Percentiles rank a stretch among this genome's conserved stretches.
phyloP scores from a whole-genome alignment of 2,888 invertebrate species.

The Steromphala cineraria region DNA sequence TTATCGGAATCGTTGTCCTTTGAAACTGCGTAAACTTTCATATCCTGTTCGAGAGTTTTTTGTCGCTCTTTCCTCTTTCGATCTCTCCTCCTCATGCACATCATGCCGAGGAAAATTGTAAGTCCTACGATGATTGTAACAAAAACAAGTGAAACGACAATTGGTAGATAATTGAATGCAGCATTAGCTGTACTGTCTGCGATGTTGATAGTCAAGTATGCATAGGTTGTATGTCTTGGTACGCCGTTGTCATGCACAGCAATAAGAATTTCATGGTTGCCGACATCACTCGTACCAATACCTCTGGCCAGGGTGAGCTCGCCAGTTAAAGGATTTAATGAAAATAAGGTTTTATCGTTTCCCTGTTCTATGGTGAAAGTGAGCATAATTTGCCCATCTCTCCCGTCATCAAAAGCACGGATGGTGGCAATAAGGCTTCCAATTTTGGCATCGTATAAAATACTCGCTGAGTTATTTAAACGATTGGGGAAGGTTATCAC shows the following conservation, averaged over 20 bases:
- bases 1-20: background rate
- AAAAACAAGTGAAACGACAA: constrained; percentile 2
- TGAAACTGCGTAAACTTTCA: background rate
- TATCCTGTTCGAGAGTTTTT: background rate
- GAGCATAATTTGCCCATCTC: constrained; percentile 56
- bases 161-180: background rate
- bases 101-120: background rate
- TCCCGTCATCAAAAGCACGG: constrained; percentile 89
- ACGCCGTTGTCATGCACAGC: constrained; percentile 59
- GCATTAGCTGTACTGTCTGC: background rate
- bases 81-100: background rate
- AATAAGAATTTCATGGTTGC: constrained; percentile 52
- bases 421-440: constrained; percentile 78
- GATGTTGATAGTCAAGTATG: background rate
- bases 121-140: constrained; percentile 7
- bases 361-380: constrained; percentile 61
- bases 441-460: constrained; percentile 54
- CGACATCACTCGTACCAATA: constrained; percentile 50
- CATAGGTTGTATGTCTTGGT: constrained; percentile 19
- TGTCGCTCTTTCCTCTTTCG: background rate
- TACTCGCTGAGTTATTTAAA: constrained; percentile 58
- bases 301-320: constrained; percentile 67
- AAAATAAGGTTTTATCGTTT: constrained; percentile 75
- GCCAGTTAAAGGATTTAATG: constrained; percentile 74
- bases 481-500: constrained; percentile 61